Base-by-base conservation (phyloP, 2,888 invertebrate species). In the Latrodectus hesperus region DNA sequence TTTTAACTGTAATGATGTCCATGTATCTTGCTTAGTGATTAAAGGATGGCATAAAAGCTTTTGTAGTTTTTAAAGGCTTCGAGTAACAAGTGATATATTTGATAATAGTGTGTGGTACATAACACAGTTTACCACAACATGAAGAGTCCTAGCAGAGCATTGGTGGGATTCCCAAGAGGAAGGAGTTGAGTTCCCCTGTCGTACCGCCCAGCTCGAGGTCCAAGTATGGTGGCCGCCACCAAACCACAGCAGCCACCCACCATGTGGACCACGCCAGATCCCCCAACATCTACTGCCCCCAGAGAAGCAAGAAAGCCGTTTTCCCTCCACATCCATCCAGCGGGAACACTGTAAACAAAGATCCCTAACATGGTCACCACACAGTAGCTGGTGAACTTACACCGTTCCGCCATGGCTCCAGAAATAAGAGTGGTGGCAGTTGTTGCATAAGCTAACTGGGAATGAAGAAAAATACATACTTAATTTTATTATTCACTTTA, bases 351-450 rank as follows among this genome's bases (percentile, higher is more conserved):
- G 93, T 98, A 98, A 11, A 98, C 96, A 3, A 95, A 93, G 0
- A 97, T 98, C 91, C 98, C 98, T 22, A 97, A 92, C 76, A 97
- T 94, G 1, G 97, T 97, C 92, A 97, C 98, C n/a, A 97, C 89
- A 91, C 97, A 97, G 92, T 98, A 98, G 0, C 97, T 97, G 91
- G 96, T 96, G 92, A 98, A 90, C 83, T 91, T 91, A 26, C 91
- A 91, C 95, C 97, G 94, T 92, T 98, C 98, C 1, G 98, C 97
- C 97, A 98, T 97, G 9, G 98, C 97, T 0, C 98, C 98, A 90
- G 97, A 97, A 0, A 97, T 97, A 84, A 97, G 97, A 0, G 97
- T 97, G 0, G 97, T 97, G 0, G 97, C 95, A 0, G 96, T 96
- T 0, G 97, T 97, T 0, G 97, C 96, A 90, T 98, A 98, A 0